Evolutionary conservation across 2,888 invertebrate genomes (phyloP), one percentile per base, ranked within the genome.

Genomic region (Acanthococcus lagerstroemiae): DNA sequence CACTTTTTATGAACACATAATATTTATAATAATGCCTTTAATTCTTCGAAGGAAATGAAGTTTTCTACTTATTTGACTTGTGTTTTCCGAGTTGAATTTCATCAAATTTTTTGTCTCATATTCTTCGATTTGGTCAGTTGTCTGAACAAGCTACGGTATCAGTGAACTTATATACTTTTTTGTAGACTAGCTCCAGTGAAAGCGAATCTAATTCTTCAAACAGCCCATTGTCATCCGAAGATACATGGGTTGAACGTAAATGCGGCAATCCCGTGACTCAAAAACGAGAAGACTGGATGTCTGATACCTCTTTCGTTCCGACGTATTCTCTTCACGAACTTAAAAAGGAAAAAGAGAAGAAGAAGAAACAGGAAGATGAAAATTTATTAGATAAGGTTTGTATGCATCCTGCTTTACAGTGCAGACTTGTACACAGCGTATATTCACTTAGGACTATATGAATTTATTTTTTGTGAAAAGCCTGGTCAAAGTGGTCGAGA

Each of bases 261-360:
- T 12, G 46, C 17, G 9, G 65, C 46, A 54, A 30, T 9, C 17
- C 44, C n/a, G 44, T 48, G 56, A 48, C 55, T 65, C 65, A 70
- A 67, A 54, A 69, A 72, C 80, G 87, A 66, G 90, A 91, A 57
- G 84, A 85, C 72, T 92, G 92, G 91, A 89, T 92, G 88, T 82
- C 82, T 37, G 79, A 85, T 73, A 81, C 84, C 12, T 80, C 81
- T 46, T 70, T 79, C 22, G 75, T 82, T 66, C 75, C 78, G 17
- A 76, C 76, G 17, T 61, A 61, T 21, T 61, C 61, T 19, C 17
- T 52, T 19, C 7, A 61, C 1, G 58, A 58, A 25, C 24, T 2
- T 55, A 65, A 4, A 58, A 58, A 9, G 54, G 46, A 26, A 37
- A 76, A 67, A 71, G 76, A 44, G 77, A 79, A 52, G 63, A 57